Conservation (phyloP, 2,888 invertebrate genomes). For the Eupithecia exiguata region DNA sequence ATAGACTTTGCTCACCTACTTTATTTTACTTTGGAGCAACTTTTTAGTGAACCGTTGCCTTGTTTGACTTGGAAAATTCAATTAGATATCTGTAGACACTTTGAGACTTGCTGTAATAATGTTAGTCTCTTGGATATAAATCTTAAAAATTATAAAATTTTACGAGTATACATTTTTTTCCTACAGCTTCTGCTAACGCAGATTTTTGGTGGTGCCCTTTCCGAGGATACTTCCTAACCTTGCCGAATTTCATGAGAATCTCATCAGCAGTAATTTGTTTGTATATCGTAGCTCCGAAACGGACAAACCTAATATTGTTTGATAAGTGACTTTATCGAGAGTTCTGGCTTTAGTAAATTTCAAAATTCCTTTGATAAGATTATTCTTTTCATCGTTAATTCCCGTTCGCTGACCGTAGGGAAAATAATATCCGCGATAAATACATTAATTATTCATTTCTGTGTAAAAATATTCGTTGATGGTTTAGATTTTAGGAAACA, state of each 20-base stretch:
- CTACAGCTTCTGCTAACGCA: too few relatives aligned
- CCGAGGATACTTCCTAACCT: not conserved
- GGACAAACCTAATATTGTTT: not conserved
- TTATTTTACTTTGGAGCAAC: not conserved
- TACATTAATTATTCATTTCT: too few relatives aligned
- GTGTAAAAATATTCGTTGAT: too few relatives aligned
- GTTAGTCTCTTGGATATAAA: not conserved
- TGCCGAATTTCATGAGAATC: not conserved
- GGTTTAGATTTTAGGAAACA: too few relatives aligned
- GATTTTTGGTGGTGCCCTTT: not conserved
- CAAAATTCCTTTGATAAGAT: too few relatives aligned
- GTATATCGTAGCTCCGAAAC: not conserved
- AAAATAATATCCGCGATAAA: too few relatives aligned
- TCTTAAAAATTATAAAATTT: not conserved
- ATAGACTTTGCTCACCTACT: conserved; percentile 5
- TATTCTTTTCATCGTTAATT: too few relatives aligned
- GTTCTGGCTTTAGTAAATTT: too few relatives aligned
- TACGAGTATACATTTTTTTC: not conserved
- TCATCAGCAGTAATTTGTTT: not conserved
- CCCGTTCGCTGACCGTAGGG: too few relatives aligned
- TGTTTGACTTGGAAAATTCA: not conserved
- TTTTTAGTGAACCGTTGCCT: not conserved
- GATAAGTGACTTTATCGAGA: not conserved
- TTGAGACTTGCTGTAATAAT: not conserved
- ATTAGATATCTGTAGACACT: not conserved